Evolutionary conservation across 2,888 invertebrate genomes (phyloP).

Genomic region (Oscheius sp.): DNA sequence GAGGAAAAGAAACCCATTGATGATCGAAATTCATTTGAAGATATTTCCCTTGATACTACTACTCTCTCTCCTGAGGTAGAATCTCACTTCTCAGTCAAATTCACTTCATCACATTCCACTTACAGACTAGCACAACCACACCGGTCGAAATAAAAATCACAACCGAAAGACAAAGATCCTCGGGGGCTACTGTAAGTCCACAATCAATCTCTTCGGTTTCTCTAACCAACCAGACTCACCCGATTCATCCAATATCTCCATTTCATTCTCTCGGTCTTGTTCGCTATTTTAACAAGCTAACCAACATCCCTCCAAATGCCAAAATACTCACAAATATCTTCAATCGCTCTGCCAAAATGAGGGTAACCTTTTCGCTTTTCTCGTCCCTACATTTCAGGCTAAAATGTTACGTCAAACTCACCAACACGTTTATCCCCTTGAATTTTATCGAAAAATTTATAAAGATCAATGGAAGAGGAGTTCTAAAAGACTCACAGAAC

Average conservation of each 20-base stretch:
- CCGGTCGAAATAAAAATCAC: too few relatives aligned
- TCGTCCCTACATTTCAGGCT: neutral
- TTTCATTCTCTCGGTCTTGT: conserved; percentile 32
- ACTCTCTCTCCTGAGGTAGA: neutral
- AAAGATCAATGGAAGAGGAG: neutral
- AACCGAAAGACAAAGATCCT: conserved; percentile 16
- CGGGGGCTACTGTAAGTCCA: conserved; percentile 21
- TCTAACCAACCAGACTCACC: conserved; percentile 26
- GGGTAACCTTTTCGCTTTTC: neutral
- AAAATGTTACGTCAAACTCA: neutral
- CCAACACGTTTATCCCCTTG: neutral
- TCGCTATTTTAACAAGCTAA: conserved; percentile 23
- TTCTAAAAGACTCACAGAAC: neutral
- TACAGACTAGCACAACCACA: conserved; percentile 16
- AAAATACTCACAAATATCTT: neutral
- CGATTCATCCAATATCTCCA: conserved; percentile 23
- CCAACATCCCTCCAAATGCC: neutral
- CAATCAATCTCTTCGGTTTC: conserved; percentile 29
- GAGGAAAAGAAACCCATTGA: neutral
- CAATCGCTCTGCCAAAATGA: neutral
- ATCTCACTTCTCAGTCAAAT: too few relatives aligned
- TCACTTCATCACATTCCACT: neutral
- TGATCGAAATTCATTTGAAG: conserved; percentile 2
- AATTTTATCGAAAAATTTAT: neutral
- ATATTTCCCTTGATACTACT: conserved; percentile 5